Conservation (phyloP, 1,140 invertebrate species). For the Calephelis nemesis region DNA sequence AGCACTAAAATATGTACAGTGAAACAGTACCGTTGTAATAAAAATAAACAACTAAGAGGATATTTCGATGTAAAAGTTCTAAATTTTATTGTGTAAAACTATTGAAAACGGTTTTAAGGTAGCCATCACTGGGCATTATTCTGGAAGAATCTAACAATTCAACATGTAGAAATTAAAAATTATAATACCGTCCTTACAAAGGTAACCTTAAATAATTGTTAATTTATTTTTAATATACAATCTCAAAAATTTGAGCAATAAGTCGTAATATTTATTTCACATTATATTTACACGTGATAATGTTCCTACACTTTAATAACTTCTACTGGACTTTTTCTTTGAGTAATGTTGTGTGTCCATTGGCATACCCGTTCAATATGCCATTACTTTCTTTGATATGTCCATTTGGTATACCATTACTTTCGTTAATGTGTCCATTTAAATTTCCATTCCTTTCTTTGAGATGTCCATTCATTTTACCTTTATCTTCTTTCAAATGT, state of each 20-base stretch:
- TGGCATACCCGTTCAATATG: slow-evolving; percentile 41
- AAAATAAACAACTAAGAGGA: too few species aligned
- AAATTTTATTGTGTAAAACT: too few species aligned
- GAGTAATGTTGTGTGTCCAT: slow-evolving; percentile 35
- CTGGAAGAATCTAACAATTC: not conserved
- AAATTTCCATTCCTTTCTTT: not conserved
- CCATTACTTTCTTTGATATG: slow-evolving; percentile 13
- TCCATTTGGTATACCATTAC: slow-evolving; percentile 22
- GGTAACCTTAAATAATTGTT: not conserved
- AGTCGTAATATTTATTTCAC: slow-evolving; percentile 6
- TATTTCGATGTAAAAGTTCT: too few species aligned
- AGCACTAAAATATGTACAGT: not conserved
- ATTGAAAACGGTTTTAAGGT: too few species aligned
- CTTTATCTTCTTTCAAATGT: slow-evolving; percentile 29
- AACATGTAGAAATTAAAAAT: not conserved
- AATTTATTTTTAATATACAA: slow-evolving; percentile 9
- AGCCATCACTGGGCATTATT: not conserved
- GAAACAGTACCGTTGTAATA: not conserved
- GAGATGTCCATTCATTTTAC: slow-evolving; percentile 20
- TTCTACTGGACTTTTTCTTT: slow-evolving; percentile 66
- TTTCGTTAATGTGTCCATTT: slow-evolving; percentile 26
- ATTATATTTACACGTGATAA: slow-evolving; percentile 13
- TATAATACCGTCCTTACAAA: not conserved
- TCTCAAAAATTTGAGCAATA: slow-evolving; percentile 3
- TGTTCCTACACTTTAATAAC: slow-evolving; percentile 18